Percentiles rank a stretch among this genome's conserved stretches.
Conservation (phyloP, 1,140 invertebrate genomes). For the Paralvinella palmiformis region DNA sequence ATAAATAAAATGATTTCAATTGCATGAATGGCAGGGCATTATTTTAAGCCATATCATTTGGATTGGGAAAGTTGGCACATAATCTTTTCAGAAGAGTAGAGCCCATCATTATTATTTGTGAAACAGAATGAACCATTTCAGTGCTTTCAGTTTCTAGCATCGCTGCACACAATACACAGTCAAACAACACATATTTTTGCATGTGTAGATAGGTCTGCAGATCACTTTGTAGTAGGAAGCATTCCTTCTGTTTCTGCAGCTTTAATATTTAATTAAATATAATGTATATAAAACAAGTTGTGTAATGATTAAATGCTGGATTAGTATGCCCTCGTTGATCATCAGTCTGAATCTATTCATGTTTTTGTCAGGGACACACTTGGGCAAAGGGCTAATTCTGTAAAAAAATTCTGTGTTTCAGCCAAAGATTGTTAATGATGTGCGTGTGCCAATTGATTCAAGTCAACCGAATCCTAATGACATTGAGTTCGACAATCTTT, state of each 20-base stretch:
- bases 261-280: background rate
- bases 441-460: constrained; percentile 67
- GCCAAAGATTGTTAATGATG: constrained; percentile 53
- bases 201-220: too few relatives aligned
- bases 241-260: background rate
- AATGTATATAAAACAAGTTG: background rate
- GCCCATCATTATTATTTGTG: too few relatives aligned
- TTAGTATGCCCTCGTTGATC: background rate
- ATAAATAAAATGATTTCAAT: too few relatives aligned
- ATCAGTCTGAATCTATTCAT: background rate
- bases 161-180: too few relatives aligned
- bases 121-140: too few relatives aligned
- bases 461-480: constrained; percentile 91
- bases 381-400: background rate
- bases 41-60: too few relatives aligned
- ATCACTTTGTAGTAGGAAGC: background rate
- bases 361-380: background rate
- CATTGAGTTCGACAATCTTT: constrained; percentile 88
- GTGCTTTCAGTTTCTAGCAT: too few relatives aligned
- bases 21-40: too few relatives aligned
- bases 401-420: constrained; percentile 24
- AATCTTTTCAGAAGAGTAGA: too few relatives aligned
- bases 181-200: too few relatives aligned
- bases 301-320: background rate
- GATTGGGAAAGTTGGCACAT: too few relatives aligned